Evolutionary conservation across 2,113 vertebrate genomes (phyloP).

Genomic region (Conger conger): DNA sequence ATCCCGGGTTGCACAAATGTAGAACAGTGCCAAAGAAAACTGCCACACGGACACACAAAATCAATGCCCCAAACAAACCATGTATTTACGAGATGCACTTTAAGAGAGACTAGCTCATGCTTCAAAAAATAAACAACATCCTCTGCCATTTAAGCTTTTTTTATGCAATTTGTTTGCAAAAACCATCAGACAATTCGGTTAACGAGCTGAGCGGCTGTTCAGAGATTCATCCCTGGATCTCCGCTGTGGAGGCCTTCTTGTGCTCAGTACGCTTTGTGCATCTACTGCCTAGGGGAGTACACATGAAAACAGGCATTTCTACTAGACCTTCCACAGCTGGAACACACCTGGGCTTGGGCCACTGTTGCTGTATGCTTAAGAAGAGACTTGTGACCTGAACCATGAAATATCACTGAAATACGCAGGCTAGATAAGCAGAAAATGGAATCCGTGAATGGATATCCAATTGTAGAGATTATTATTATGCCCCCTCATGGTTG

Average conservation of each 20-base stretch:
- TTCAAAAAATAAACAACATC: slow-evolving; percentile 1
- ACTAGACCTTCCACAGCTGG: background rate
- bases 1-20: background rate
- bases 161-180: background rate
- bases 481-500: background rate
- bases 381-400: background rate
- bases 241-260: background rate
- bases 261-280: background rate
- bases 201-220: background rate
- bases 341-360: background rate
- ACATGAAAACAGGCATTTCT: background rate
- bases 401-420: background rate
- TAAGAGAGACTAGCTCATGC: background rate
- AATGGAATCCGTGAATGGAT: background rate
- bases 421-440: background rate
- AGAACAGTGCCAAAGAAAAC: slow-evolving; percentile 22
- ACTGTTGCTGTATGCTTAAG: background rate
- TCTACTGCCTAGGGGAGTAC: background rate
- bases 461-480: background rate
- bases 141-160: slow-evolving; percentile 1
- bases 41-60: background rate
- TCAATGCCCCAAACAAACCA: background rate
- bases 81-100: background rate
- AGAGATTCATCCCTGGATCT: background rate
- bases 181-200: background rate